A percentile compares a stretch with the other conserved stretches of the same genome.
phyloP scores from a whole-genome alignment of 1,140 invertebrate species.

The Phenacoccus solenopsis region DNA sequence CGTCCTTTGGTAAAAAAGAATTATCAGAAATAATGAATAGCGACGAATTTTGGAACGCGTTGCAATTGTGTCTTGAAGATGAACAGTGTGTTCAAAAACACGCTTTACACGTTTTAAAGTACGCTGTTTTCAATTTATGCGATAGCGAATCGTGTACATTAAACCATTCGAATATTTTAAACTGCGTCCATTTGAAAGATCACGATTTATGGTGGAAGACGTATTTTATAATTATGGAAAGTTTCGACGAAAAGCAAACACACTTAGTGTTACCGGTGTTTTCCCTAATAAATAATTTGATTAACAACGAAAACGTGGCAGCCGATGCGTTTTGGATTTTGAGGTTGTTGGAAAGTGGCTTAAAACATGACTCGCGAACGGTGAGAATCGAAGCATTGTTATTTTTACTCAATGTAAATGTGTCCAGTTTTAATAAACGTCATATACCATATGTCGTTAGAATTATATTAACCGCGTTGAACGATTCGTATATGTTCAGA shows the following conservation, averaged over 20 bases:
- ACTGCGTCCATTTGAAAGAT: not conserved
- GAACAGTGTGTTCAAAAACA: not conserved
- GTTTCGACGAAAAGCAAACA: conserved; percentile 46
- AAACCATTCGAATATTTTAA: not conserved
- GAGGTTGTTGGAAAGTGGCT: not conserved
- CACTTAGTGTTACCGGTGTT: conserved; percentile 41
- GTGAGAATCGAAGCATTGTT: not conserved
- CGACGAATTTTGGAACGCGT: not conserved
- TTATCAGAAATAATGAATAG: not conserved
- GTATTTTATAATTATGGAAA: conserved; percentile 40
- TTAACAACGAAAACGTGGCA: not conserved
- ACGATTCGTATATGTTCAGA: not conserved
- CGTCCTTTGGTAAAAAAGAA: not conserved
- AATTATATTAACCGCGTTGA: not conserved
- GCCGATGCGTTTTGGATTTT: not conserved
- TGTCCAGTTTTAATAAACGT: not conserved
- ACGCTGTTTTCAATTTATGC: not conserved
- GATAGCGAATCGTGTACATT: not conserved
- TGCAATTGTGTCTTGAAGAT: not conserved
- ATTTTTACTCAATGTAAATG: not conserved
- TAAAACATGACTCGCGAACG: not conserved
- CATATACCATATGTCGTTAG: not conserved
- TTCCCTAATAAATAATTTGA: not conserved
- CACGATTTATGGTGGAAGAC: conserved; percentile 28
- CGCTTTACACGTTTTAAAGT: not conserved